Evolutionary conservation across 2,888 invertebrate genomes (phyloP).

Genomic region (Acleris emargana): DNA sequence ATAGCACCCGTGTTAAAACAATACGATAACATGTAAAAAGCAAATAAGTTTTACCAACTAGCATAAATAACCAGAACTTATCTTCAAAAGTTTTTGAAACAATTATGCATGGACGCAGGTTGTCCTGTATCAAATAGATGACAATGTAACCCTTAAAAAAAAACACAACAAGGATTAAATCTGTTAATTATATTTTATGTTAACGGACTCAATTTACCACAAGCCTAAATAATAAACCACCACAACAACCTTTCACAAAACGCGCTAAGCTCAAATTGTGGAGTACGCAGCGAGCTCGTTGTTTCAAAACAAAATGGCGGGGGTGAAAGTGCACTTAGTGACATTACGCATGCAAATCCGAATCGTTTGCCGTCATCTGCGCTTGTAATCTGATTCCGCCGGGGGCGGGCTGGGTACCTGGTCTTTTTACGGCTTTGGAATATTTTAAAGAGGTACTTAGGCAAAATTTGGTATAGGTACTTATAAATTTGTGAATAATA

Average conservation of each 20-base stretch:
- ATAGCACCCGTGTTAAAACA: too few relatives aligned
- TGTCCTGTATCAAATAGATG: too few relatives aligned
- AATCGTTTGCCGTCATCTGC: conserved; percentile 64
- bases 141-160: too few relatives aligned
- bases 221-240: conserved; percentile 1
- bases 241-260: conserved; percentile 14
- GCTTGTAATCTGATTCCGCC: conserved; percentile 69
- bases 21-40: too few relatives aligned
- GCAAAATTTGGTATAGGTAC: too few relatives aligned
- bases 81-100: too few relatives aligned
- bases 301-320: conserved; percentile 52
- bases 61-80: too few relatives aligned
- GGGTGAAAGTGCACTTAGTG: conserved; percentile 72
- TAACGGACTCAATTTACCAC: neutral
- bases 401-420: conserved; percentile 47
- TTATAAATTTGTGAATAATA: too few relatives aligned
- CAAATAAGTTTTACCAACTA: too few relatives aligned
- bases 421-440: conserved; percentile 32
- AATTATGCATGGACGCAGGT: too few relatives aligned
- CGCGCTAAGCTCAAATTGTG: conserved; percentile 32
- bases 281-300: conserved; percentile 28
- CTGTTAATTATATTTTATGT: too few relatives aligned
- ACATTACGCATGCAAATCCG: conserved; percentile 76
- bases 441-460: conserved; percentile 12
- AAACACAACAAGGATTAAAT: too few relatives aligned